Percentiles rank a stretch among this genome's conserved stretches.
Evolutionary conservation across 2,888 invertebrate genomes (phyloP).

Genomic region (Prenolepis imparis): DNA sequence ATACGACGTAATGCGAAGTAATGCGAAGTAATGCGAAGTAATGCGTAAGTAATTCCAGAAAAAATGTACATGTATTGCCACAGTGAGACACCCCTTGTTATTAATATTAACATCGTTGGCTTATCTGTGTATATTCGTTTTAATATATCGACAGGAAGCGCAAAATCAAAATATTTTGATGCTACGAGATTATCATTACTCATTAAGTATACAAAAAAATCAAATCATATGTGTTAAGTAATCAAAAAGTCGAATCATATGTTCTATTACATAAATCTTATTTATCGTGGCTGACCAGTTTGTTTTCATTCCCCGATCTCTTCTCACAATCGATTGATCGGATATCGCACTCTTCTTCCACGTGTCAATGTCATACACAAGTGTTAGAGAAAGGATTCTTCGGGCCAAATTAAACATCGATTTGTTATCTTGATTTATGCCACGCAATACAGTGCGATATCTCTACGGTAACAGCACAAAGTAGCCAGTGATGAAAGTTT

Average conservation of each 20-base stretch:
- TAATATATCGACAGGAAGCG: neutral
- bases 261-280: slow-evolving; percentile 22
- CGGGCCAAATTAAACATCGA: slow-evolving; percentile 9
- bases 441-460: slow-evolving; percentile 36
- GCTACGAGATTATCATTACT: slow-evolving; percentile 3
- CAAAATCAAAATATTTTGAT: slow-evolving; percentile 17
- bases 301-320: slow-evolving; percentile 29
- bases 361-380: slow-evolving; percentile 54
- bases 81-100: too few species aligned
- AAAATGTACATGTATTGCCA: too few species aligned
- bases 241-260: slow-evolving; percentile 3
- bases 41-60: too few species aligned
- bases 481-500: slow-evolving; percentile 61
- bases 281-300: neutral
- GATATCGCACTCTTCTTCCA: neutral
- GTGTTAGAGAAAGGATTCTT: slow-evolving; percentile 12
- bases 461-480: slow-evolving; percentile 5
- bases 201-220: slow-evolving; percentile 8
- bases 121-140: neutral
- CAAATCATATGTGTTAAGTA: neutral
- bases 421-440: slow-evolving; percentile 57
- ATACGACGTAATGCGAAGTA: too few species aligned
- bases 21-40: too few species aligned
- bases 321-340: slow-evolving; percentile 14
- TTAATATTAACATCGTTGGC: neutral